Conservation (phyloP, 2,888 invertebrate species). For the Corbicula japonica region DNA sequence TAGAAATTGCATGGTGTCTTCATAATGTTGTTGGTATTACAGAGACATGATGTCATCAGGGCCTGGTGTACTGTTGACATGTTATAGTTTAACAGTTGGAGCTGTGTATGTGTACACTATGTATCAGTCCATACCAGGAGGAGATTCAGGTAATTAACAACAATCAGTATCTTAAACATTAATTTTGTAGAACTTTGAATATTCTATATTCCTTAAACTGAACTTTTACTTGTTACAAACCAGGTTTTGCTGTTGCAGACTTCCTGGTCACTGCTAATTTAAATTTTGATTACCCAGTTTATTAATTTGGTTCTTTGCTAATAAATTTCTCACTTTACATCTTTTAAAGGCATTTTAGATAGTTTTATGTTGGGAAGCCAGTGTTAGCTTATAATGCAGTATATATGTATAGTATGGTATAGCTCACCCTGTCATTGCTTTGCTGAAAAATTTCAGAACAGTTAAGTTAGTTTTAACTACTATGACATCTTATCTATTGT, state of each 20-base stretch:
- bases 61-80: too few relatives aligned
- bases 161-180: too few relatives aligned
- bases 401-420: neutral
- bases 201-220: too few relatives aligned
- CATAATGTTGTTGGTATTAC: neutral
- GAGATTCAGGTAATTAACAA: slow-evolving; percentile 85
- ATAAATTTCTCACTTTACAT: too few relatives aligned
- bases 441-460: neutral
- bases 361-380: neutral
- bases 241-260: too few relatives aligned
- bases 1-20: too few relatives aligned
- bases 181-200: too few relatives aligned
- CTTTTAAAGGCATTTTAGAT: too few relatives aligned
- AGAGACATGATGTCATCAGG: neutral
- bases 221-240: too few relatives aligned
- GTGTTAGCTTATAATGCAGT: neutral
- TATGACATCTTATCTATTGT: slow-evolving; percentile 20
- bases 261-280: too few relatives aligned
- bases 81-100: slow-evolving; percentile 29
- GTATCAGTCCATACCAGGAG: slow-evolving; percentile 84
- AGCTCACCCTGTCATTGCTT: neutral
- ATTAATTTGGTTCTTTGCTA: too few relatives aligned
- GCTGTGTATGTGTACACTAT: slow-evolving; percentile 76
- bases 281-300: too few relatives aligned
- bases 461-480: neutral